Base-by-base conservation (phyloP, 1,140 invertebrate genomes). In the Conus betulinus region DNA sequence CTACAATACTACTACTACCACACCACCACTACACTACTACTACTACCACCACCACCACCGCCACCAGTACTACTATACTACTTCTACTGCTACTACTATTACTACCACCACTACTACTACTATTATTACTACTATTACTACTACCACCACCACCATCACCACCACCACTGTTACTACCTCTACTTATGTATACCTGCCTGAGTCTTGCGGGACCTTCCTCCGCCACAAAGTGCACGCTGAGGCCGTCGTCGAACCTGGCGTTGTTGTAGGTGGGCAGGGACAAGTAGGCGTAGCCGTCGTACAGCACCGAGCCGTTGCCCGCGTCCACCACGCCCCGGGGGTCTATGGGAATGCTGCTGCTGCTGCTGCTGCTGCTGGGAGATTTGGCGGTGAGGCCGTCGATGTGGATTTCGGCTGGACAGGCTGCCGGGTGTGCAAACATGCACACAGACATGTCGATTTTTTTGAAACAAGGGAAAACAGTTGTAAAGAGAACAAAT, bases 371-470 rank as follows among this genome's bases (percentile, higher is more conserved):
- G 23, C 67, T 71, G 67, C 67, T 71, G 67, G 67, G 20, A 20
- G 23, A 23, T 13, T 17, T 10, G n/a, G 71, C 85, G 13, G 85
- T 25, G 11, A 87, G 13, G 25, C 85, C 85, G 39, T 87, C n/a
- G 17, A 87, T 87, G 51, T 87, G 85, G 85, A 87, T 87, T 87
- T 87, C 85, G 78, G 39, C 3, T 55, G 15, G 27, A 27, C 85
- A 87, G 53, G 39, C 23, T 63, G 7, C 84, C 76, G 84, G 27
- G 17, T n/a, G n/a, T 39, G 39, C 3, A 39, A 39, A 39, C 39
- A 39, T 39, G 39, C 0, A 39, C 39, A 39, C 39, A 39, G 39
- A 39, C 39, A 39, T 39, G 39, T 39, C 39, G 39, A 1, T 39
- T 39, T 39, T 39, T 39, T 39, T 39, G 0, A 39, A 39, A 39